These are phyloP conservation scores for Schizopygopsis malacanthus DNA, from an alignment of 2,797 vertebrate genomes.

Conservation along the genomic window DNA sequence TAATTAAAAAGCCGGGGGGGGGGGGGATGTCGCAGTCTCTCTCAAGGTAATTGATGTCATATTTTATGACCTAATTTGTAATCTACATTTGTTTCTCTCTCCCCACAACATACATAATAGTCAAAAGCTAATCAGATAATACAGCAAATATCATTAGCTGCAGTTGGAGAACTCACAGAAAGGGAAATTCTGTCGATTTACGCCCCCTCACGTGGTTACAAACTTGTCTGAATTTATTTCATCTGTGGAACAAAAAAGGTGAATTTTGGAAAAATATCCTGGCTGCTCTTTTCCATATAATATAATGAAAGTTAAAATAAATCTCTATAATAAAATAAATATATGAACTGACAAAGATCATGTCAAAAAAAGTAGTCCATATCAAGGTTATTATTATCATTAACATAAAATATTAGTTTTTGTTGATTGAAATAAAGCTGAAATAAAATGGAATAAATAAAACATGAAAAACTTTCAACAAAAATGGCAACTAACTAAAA, in stretches of 20 bases:
- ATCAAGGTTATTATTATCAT: not conserved
- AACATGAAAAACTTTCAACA: not conserved
- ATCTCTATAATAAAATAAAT: not conserved
- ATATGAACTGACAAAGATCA: not conserved
- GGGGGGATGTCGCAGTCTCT: constrained; percentile 56
- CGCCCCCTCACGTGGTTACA: not conserved
- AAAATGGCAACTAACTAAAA: not conserved
- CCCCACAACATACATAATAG: constrained; percentile 14
- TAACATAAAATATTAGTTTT: not conserved
- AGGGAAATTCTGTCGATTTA: not conserved
- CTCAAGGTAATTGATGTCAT: constrained; percentile 69
- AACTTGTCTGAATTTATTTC: not conserved
- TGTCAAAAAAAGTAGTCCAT: not conserved
- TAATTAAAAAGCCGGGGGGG: constrained; percentile 63
- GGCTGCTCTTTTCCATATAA: not conserved
- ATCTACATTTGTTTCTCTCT: constrained; percentile 60
- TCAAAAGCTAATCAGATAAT: constrained; percentile 57
- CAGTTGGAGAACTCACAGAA: constrained; percentile 41
- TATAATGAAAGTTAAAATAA: not conserved
- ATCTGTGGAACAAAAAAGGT: not conserved
- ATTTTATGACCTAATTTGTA: constrained; percentile 70
- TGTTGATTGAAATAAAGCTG: not conserved
- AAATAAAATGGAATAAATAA: not conserved
- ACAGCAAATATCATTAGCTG: constrained; percentile 56
- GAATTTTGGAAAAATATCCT: not conserved